Evolutionary conservation across 35 echinoderm and acorn worm genomes (phyloP).

Genomic region (Chiridota heheva): DNA sequence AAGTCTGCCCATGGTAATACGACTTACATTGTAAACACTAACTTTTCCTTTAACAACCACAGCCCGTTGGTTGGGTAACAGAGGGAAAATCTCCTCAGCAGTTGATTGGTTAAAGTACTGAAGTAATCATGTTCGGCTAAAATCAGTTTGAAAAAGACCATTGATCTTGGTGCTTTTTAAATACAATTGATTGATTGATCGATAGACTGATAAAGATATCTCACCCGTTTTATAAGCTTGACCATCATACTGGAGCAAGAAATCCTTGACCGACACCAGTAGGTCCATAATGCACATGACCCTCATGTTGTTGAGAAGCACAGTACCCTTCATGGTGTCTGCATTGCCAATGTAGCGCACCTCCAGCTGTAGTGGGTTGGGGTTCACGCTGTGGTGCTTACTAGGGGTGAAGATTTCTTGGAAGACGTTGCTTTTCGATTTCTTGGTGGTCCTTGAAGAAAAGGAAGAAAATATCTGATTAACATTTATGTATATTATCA

Average conservation of each 20-base stretch:
- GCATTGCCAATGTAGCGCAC: conserved; percentile 72
- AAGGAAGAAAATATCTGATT: not conserved
- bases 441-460: conserved; percentile 12
- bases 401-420: conserved; percentile 84
- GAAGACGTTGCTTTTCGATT: conserved; percentile 67
- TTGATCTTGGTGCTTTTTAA: no score
- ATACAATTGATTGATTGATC: no score
- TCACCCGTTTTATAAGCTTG: conserved; percentile 24
- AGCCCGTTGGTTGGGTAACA: no score
- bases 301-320: conserved; percentile 96
- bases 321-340: conserved; percentile 66
- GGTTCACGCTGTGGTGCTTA: conserved; percentile 79
- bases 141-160: no score
- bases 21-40: no score
- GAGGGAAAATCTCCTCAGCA: no score
- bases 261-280: conserved; percentile 85
- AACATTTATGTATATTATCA: no score
- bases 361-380: conserved; percentile 91
- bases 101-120: no score
- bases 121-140: no score
- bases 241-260: conserved; percentile 77
- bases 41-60: no score
- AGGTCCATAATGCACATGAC: conserved; percentile 91
- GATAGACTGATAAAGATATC: not conserved
- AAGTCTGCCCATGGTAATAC: no score